These are phyloP conservation scores for Atta texana DNA, from an alignment of 1,140 invertebrate species.

Conservation along the genomic window DNA sequence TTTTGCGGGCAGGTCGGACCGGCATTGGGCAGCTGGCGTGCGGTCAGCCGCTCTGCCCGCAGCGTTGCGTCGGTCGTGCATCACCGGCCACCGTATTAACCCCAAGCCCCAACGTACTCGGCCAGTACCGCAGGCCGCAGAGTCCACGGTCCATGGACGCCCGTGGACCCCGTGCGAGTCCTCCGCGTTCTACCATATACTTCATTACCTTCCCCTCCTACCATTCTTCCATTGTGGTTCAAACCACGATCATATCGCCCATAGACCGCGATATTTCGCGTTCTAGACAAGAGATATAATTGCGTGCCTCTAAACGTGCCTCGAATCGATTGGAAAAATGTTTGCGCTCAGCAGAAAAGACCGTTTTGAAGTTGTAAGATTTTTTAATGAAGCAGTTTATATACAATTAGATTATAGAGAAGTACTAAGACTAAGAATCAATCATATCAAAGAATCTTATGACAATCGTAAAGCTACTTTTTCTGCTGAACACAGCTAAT, in stretches of 20 bases:
- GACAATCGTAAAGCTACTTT: too few relatives aligned
- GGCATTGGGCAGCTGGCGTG: slow-evolving; percentile 84
- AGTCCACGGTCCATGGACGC: slow-evolving; percentile 71
- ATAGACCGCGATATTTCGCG: slow-evolving; percentile 62
- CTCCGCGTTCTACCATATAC: slow-evolving; percentile 17
- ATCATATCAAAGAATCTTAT: too few relatives aligned
- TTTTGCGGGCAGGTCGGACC: slow-evolving; percentile 81
- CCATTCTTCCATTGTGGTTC: neutral
- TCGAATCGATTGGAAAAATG: neutral
- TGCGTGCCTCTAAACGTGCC: neutral
- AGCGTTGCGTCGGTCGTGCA: slow-evolving; percentile 83
- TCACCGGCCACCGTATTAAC: slow-evolving; percentile 85
- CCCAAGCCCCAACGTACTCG: slow-evolving; percentile 79
- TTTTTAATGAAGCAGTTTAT: too few relatives aligned
- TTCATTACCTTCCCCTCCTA: slow-evolving; percentile 19
- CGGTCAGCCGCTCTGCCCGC: slow-evolving; percentile 83
- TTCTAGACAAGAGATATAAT: slow-evolving; percentile 21
- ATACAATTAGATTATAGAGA: too few relatives aligned
- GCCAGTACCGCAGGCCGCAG: slow-evolving; percentile 74
- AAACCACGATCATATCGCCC: slow-evolving; percentile 52
- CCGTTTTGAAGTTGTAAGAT: too few relatives aligned
- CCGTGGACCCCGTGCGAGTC: slow-evolving; percentile 56
- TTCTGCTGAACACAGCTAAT: too few relatives aligned
- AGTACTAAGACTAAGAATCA: too few relatives aligned
- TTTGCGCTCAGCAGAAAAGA: too few relatives aligned